Evolutionary conservation across 92 coral and sea anemone species (phyloP).

Genomic region (Anthopleura xanthogrammica): DNA sequence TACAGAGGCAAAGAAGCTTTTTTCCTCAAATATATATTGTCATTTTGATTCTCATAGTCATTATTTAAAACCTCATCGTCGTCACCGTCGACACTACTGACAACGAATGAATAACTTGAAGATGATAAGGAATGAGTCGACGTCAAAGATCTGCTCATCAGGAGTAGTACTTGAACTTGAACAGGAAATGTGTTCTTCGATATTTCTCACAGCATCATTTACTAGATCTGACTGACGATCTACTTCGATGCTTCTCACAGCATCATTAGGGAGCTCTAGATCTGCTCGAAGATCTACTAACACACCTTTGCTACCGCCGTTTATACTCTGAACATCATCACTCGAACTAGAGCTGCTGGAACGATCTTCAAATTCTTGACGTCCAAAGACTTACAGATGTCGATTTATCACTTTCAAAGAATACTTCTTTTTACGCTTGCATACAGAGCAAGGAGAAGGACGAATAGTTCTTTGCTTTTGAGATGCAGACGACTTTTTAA

Average conservation of each 20-base stretch:
- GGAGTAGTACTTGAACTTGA: neutral
- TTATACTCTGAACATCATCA: conserved; percentile 2
- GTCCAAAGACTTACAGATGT: conserved; percentile 9
- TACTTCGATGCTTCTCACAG: neutral
- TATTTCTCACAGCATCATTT: conserved; percentile 10
- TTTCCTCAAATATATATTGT: neutral
- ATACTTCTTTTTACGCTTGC: conserved; percentile 11
- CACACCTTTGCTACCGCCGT: neutral
- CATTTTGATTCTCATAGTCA: neutral
- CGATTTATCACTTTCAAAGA: conserved; percentile 3
- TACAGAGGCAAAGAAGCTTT: neutral
- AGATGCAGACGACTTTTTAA: conserved; percentile 10
- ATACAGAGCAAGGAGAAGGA: conserved; percentile 6
- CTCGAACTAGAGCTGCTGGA: conserved; percentile 8
- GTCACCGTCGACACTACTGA: neutral
- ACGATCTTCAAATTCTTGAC: neutral
- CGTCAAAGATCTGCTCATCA: neutral
- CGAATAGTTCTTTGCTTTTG: conserved; percentile 3
- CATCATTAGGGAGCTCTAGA: conserved; percentile 1
- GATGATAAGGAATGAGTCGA: neutral
- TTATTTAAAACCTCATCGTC: conserved; percentile 3
- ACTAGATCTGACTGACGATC: neutral
- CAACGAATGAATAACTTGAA: conserved; percentile 6
- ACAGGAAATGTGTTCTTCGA: conserved; percentile 3
- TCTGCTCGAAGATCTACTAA: conserved; percentile 5